phyloP scores from a whole-genome alignment of 2,888 invertebrate species.

The Philereme transversata region DNA sequence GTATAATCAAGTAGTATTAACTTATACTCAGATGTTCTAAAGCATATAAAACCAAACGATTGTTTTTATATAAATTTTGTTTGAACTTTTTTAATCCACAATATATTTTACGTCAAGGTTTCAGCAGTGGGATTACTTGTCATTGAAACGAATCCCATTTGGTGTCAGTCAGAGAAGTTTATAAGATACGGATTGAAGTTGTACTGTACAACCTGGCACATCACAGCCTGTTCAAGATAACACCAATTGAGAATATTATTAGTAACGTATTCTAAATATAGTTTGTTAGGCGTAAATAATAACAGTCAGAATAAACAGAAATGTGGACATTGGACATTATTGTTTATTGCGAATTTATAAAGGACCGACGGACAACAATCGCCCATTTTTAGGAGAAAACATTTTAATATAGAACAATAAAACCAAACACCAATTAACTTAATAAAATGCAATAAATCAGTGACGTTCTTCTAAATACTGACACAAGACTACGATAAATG shows the following conservation, averaged over 20 bases:
- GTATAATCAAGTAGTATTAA: too few species aligned
- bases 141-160: neutral
- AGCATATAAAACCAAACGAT: too few species aligned
- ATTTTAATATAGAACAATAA: slow-evolving; percentile 25
- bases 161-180: neutral
- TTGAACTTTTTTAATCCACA: too few species aligned
- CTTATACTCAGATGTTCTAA: too few species aligned
- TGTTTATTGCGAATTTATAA: slow-evolving; percentile 11
- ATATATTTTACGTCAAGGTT: too few species aligned
- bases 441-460: slow-evolving; percentile 55
- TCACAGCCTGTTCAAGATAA: slow-evolving; percentile 4
- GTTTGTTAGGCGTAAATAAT: slow-evolving; percentile 2
- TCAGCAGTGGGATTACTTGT: neutral
- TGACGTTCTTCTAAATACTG: slow-evolving; percentile 57
- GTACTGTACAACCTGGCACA: neutral
- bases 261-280: neutral
- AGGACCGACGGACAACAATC: slow-evolving; percentile 3
- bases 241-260: neutral
- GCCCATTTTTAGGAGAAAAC: slow-evolving; percentile 20
- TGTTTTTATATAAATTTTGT: too few species aligned
- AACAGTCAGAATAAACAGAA: slow-evolving; percentile 10
- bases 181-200: neutral
- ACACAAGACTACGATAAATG: slow-evolving; percentile 64
- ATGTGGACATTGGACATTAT: slow-evolving; percentile 4
- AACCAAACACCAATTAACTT: slow-evolving; percentile 46